Evolutionary conservation across 2,797 vertebrate species (phyloP).

Genomic region (Chiroxiphia lanceolata): DNA sequence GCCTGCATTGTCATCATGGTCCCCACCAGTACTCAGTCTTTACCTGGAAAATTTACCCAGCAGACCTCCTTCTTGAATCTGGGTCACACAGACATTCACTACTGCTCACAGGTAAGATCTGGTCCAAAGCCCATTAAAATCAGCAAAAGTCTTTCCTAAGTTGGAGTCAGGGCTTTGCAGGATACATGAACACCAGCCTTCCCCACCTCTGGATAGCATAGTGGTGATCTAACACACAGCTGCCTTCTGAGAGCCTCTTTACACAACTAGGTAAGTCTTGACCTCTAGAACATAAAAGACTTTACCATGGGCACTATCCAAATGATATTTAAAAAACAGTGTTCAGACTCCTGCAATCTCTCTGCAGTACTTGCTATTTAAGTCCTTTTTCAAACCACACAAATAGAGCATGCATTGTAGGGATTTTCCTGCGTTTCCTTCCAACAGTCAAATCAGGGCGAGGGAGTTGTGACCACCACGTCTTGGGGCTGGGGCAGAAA

Average conservation of each 20-base stretch:
- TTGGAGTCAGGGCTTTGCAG: background rate
- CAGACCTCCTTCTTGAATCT: background rate
- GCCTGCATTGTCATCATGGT: background rate
- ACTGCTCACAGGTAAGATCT: background rate
- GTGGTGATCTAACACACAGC: background rate
- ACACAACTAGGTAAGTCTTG: background rate
- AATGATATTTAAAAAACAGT: background rate
- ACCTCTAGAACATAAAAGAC: background rate
- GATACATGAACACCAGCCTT: background rate
- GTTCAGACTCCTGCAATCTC: background rate
- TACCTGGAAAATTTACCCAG: background rate
- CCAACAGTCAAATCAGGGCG: background rate
- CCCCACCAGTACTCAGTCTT: background rate
- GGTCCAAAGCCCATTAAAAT: background rate
- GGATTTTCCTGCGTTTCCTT: background rate
- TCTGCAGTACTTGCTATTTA: background rate
- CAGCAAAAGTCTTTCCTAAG: background rate
- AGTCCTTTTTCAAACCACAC: background rate
- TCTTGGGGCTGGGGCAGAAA: background rate
- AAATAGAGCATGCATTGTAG: background rate
- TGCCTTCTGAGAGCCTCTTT: background rate
- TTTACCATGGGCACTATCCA: background rate
- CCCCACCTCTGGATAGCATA: background rate
- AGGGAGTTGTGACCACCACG: background rate
- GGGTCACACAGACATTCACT: background rate